Conservation (phyloP, 2,797 vertebrate genomes). For the Ctenopoma multispine region DNA sequence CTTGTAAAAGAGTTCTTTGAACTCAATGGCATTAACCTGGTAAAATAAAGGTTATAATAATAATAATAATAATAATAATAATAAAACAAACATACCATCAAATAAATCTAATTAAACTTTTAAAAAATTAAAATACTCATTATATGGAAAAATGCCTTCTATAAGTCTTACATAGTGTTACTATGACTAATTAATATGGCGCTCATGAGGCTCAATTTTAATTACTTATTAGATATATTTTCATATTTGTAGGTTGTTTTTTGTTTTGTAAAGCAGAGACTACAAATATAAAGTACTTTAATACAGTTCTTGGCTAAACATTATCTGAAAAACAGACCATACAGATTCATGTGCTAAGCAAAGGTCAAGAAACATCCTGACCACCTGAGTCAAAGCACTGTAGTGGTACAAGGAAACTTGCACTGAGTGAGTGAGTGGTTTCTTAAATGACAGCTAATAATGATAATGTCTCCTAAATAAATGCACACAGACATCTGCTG, state of each 20-base stretch:
- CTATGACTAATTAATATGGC: background rate
- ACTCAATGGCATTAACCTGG: no score
- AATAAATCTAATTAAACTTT: background rate
- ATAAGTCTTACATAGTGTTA: no score
- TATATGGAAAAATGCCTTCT: no score
- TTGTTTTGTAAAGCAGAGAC: background rate
- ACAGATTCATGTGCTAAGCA: no score
- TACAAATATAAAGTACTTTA: background rate
- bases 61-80: no score
- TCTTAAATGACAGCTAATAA: constrained; percentile 23
- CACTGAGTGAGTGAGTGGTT: background rate
- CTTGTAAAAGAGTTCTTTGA: no score
- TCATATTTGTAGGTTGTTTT: background rate
- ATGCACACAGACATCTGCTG: constrained; percentile 47
- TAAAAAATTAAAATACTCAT: background rate
- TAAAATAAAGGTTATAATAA: no score
- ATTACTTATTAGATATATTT: no score
- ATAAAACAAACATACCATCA: background rate
- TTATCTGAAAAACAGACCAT: background rate
- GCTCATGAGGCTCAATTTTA: no score
- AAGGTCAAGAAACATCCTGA: background rate
- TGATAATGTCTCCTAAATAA: constrained; percentile 25
- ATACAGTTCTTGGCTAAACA: background rate
- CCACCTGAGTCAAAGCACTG: constrained; percentile 3
- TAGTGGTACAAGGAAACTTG: constrained; percentile 22